Conservation (phyloP, 2,113 vertebrate species). For the Grallaria varia region DNA sequence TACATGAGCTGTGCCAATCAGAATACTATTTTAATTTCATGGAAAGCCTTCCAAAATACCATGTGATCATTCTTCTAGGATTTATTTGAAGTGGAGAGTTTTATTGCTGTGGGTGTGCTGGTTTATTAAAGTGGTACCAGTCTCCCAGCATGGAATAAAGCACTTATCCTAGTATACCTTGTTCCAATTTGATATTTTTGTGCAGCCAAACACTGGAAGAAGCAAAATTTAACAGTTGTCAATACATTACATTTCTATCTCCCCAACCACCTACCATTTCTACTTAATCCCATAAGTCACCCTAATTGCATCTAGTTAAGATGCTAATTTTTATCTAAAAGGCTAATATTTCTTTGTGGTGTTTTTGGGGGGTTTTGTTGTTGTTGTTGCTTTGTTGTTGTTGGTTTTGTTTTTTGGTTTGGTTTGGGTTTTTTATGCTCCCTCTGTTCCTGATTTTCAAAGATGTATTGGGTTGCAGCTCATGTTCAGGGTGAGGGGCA, state of each 20-base stretch:
- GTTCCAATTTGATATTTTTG: background rate
- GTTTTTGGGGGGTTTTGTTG: no score
- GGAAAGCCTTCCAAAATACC: background rate
- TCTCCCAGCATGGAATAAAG: background rate
- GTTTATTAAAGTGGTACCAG: background rate
- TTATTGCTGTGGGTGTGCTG: background rate
- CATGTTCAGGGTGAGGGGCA: background rate
- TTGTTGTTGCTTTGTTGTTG: no score
- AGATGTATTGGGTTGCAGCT: background rate
- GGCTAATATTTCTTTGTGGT: background rate
- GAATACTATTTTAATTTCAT: background rate
- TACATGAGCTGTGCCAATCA: background rate
- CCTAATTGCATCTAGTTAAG: background rate
- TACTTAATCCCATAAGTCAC: background rate
- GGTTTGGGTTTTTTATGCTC: background rate
- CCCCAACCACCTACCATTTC: background rate
- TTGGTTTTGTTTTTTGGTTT: no score
- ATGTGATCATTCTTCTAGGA: background rate
- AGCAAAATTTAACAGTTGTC: background rate
- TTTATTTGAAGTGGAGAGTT: background rate
- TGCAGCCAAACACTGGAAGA: background rate
- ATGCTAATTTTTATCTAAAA: background rate
- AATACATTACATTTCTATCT: background rate
- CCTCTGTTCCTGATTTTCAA: background rate
- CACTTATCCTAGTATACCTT: background rate